Evolutionary conservation across 2,113 vertebrate species (phyloP).

Genomic region (Bos taurus): DNA sequence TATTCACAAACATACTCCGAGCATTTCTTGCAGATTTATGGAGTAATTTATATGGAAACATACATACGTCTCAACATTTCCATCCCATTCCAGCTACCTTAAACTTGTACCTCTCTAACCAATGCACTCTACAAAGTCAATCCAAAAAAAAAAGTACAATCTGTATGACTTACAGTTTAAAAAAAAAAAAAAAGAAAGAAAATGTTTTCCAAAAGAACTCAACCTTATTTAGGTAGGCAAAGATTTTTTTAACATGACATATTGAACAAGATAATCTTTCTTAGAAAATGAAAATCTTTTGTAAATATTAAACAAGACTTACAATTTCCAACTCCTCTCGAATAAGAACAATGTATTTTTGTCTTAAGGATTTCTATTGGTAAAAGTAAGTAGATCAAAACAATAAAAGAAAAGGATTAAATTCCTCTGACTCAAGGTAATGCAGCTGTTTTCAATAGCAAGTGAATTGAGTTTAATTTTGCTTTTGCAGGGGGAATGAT

Average conservation of each 20-base stretch:
- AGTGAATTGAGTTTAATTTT: background rate
- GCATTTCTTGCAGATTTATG: slow-evolving; percentile 11
- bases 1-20: slow-evolving; percentile 5
- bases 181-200: background rate
- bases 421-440: background rate
- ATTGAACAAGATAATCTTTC: background rate
- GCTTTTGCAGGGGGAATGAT: background rate
- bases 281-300: background rate
- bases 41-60: slow-evolving; percentile 31
- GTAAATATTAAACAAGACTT: background rate
- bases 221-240: background rate
- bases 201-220: background rate
- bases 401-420: background rate
- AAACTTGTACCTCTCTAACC: background rate
- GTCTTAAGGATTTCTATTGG: background rate
- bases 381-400: background rate
- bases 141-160: background rate
- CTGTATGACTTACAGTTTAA: background rate
- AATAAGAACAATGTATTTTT: background rate
- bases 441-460: background rate
- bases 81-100: background rate
- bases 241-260: background rate
- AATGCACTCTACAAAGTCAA: background rate
- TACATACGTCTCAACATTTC: slow-evolving; percentile 18
- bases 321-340: background rate